Evolutionary conservation across 2,797 vertebrate species (phyloP).

Genomic region (Zenarchopterus dispar): DNA sequence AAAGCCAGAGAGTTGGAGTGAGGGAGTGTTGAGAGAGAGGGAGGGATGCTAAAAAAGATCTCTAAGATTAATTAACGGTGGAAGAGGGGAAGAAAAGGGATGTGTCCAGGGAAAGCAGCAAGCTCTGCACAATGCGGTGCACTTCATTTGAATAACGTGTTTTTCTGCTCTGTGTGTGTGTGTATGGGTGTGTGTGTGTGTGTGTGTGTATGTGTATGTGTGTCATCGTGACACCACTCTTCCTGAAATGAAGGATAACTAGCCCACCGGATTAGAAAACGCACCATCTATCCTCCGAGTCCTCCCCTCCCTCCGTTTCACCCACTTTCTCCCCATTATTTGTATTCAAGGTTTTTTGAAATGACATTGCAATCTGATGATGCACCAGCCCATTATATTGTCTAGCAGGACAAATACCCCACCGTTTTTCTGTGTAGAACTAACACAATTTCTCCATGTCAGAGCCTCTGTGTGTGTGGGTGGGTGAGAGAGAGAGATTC

Average conservation of each 20-base stretch:
- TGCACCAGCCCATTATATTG: conserved; percentile 99
- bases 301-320: conserved; percentile 29
- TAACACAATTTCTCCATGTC: conserved; percentile 99
- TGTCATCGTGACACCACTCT: conserved; percentile 76
- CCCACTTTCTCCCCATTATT: conserved; percentile 87
- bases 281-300: conserved; percentile 89
- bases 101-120: conserved; percentile 81
- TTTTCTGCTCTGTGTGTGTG: conserved; percentile 34
- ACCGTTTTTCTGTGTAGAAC: conserved; percentile 99
- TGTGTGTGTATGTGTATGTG: conserved; percentile 59
- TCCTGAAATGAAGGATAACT: conserved; percentile 92
- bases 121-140: conserved; percentile 79
- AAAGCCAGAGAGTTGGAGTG: conserved; percentile 62
- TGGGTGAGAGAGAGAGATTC: background rate
- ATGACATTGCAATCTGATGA: conserved; percentile 99
- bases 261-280: conserved; percentile 93
- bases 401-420: conserved; percentile 99
- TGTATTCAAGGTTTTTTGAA: conserved; percentile 99
- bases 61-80: conserved; percentile 85
- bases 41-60: conserved; percentile 76
- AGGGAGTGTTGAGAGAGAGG: conserved; percentile 53
- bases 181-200: conserved; percentile 24
- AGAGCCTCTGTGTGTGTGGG: conserved; percentile 61
- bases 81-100: conserved; percentile 75
- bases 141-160: conserved; percentile 86